Percentiles rank a stretch among this genome's conserved stretches.
These are phyloP conservation scores for Galaxias olidus DNA, from an alignment of 2,797 vertebrate genomes.

Conservation along the genomic window DNA sequence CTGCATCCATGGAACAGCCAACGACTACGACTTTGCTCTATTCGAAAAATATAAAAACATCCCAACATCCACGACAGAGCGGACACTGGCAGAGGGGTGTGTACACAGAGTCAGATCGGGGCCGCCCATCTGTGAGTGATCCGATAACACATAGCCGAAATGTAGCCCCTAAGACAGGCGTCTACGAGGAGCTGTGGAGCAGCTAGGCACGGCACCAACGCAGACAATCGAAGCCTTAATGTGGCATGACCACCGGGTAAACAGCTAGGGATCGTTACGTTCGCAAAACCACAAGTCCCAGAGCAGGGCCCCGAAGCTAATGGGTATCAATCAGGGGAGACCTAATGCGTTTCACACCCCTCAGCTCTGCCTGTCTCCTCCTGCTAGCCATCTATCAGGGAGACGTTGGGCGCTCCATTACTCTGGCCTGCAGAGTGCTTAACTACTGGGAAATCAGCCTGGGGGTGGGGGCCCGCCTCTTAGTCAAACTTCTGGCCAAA, in stretches of 20 bases:
- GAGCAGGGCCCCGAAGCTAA: constrained; percentile 42
- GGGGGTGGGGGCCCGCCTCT: too few species aligned
- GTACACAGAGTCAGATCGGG: neutral
- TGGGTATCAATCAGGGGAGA: constrained; percentile 35
- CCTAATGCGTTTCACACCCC: constrained; percentile 31
- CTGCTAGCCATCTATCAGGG: constrained; percentile 22
- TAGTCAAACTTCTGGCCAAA: neutral
- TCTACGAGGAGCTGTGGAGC: constrained; percentile 28
- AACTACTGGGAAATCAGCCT: constrained; percentile 6
- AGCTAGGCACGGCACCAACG: constrained; percentile 15
- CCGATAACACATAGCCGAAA: neutral
- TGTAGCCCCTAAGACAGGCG: constrained; percentile 21
- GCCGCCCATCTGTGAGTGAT: constrained; percentile 1
- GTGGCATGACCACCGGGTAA: constrained; percentile 52
- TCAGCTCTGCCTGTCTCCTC: constrained; percentile 22
- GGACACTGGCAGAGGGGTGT: constrained; percentile 6
- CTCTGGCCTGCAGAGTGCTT: constrained; percentile 25
- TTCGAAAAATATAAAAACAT: constrained; percentile 1
- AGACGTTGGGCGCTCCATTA: constrained; percentile 26
- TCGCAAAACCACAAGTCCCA: constrained; percentile 21
- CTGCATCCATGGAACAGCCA: constrained; percentile 13
- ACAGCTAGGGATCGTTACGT: constrained; percentile 53
- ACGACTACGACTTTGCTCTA: constrained; percentile 5
- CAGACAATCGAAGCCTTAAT: constrained; percentile 44
- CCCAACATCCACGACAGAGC: neutral